Evolutionary conservation across 2,113 vertebrate genomes (phyloP).

Genomic region (Phrynosoma blainvillii): DNA sequence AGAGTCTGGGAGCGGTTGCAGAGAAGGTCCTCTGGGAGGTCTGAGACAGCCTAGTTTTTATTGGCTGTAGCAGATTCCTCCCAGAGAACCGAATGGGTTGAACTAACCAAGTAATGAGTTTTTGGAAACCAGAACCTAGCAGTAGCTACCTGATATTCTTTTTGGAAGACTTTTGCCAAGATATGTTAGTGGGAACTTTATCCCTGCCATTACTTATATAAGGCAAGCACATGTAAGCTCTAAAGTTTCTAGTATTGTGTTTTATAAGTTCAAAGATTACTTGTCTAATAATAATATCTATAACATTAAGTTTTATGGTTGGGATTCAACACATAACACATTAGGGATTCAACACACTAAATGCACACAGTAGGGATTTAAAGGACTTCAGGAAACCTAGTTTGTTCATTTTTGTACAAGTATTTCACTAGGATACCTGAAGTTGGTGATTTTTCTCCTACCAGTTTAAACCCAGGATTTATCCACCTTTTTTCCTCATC

Average conservation of each 20-base stretch:
- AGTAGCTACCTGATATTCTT: neutral
- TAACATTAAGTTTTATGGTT: neutral
- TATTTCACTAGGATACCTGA: neutral
- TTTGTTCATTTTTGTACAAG: neutral
- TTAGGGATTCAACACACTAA: constrained; percentile 1
- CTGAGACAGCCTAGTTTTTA: too few relatives aligned
- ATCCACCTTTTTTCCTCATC: neutral
- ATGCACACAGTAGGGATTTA: neutral
- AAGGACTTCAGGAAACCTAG: neutral
- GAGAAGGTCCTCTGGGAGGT: too few relatives aligned
- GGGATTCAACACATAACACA: constrained; percentile 1
- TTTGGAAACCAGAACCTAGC: neutral
- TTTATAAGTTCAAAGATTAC: neutral
- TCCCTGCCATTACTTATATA: neutral
- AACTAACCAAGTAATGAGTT: neutral
- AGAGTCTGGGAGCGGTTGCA: too few relatives aligned
- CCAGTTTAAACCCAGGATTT: neutral
- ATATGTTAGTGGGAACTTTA: neutral
- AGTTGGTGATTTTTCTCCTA: neutral
- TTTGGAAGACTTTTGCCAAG: neutral
- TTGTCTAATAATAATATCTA: neutral
- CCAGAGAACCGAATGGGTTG: neutral
- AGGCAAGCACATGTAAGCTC: neutral
- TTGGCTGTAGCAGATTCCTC: too few relatives aligned
- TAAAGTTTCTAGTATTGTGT: neutral